Conservation (phyloP, 2,797 vertebrate genomes). For the Sebastes matsubarae region DNA sequence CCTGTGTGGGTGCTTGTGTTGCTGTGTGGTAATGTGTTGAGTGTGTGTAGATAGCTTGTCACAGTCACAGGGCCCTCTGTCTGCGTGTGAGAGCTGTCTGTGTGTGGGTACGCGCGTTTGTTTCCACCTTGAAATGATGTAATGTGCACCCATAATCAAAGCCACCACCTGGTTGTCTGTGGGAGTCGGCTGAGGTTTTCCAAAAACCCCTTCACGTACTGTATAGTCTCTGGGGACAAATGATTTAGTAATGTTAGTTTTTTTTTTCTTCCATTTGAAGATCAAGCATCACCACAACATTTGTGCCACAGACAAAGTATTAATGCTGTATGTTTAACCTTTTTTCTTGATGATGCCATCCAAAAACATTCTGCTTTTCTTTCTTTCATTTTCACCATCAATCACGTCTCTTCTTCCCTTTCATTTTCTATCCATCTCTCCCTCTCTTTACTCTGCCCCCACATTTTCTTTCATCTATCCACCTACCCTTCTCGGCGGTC, state of each 20-base stretch:
- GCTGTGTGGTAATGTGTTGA: constrained; percentile 83
- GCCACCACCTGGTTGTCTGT: constrained; percentile 84
- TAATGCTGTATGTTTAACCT: background rate
- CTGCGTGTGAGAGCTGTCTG: constrained; percentile 73
- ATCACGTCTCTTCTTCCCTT: constrained; percentile 23
- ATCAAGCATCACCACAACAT: constrained; percentile 20
- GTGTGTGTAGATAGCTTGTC: constrained; percentile 73
- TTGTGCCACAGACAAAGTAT: constrained; percentile 9
- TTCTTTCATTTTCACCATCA: constrained; percentile 13
- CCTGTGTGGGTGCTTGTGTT: constrained; percentile 37
- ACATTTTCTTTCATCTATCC: constrained; percentile 49
- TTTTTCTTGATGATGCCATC: background rate
- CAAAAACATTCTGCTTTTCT: constrained; percentile 1
- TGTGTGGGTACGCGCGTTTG: constrained; percentile 81
- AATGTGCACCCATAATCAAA: constrained; percentile 85
- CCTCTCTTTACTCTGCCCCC: constrained; percentile 2
- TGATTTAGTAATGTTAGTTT: background rate
- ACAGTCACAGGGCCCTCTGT: constrained; percentile 38
- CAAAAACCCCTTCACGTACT: constrained; percentile 56
- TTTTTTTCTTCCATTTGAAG: constrained; percentile 4
- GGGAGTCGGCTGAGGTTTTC: constrained; percentile 43
- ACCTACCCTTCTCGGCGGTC: constrained; percentile 15
- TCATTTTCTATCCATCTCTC: constrained; percentile 32
- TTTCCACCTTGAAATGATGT: constrained; percentile 84
- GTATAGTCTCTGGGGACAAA: constrained; percentile 22